Evolutionary conservation across 2,888 invertebrate species (phyloP).

Genomic region (Drosophila histrio): DNA sequence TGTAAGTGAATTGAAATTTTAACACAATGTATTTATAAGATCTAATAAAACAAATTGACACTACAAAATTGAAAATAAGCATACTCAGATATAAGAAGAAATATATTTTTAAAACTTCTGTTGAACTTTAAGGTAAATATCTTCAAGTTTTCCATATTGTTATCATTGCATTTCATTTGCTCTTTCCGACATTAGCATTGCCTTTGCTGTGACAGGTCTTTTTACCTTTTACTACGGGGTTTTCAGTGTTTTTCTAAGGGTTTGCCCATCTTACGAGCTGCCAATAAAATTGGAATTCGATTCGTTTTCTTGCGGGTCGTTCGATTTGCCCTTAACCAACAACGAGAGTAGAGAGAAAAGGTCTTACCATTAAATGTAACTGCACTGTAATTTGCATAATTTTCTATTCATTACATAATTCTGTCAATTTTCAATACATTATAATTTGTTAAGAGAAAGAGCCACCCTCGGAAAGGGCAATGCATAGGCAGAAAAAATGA

Average conservation of each 20-base stretch:
- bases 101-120: background rate
- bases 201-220: background rate
- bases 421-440: constrained; percentile 83
- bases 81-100: too few species aligned
- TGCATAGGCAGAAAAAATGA: background rate
- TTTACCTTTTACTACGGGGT: constrained; percentile 14
- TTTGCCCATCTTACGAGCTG: constrained; percentile 30
- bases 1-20: too few species aligned
- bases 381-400: constrained; percentile 83
- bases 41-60: too few species aligned
- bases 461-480: constrained; percentile 45
- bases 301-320: constrained; percentile 34
- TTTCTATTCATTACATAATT: constrained; percentile 84
- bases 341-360: constrained; percentile 47
- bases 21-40: too few species aligned
- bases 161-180: constrained; percentile 42
- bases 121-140: background rate
- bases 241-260: background rate
- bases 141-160: background rate
- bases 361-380: constrained; percentile 82
- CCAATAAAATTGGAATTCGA: constrained; percentile 61
- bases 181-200: constrained; percentile 3
- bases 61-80: too few species aligned
- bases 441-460: constrained; percentile 75
- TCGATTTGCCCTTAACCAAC: constrained; percentile 25